A percentile compares a stretch with the other conserved stretches of the same genome.
Conservation (phyloP, 37 sponge, comb jelly and placozoan genomes). For the Aplysina aerophoba region DNA sequence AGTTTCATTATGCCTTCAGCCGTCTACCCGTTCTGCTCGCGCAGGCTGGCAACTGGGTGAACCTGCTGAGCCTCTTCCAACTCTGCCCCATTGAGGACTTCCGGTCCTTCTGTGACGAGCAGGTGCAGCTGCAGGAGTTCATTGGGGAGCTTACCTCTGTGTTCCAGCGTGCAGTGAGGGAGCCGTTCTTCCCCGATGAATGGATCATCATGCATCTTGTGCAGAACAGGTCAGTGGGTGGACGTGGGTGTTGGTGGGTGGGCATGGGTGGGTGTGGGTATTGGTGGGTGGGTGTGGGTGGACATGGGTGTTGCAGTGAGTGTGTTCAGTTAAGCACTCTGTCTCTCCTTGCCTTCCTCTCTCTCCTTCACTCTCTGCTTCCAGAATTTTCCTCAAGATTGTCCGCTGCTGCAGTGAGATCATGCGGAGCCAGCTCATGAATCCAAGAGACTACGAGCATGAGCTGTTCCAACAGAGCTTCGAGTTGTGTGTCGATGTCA, state of each 20-base stretch:
- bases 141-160: conserved; percentile 1
- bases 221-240: conserved; percentile 35
- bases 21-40: neutral
- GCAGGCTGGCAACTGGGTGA: conserved; percentile 37
- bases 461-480: conserved; percentile 23
- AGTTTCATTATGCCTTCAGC: neutral
- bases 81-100: conserved; percentile 58
- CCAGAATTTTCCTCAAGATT: conserved; percentile 16
- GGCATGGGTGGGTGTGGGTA: conserved; percentile 1
- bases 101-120: conserved; percentile 42
- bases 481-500: neutral
- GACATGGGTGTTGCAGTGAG: too few species aligned
- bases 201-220: conserved; percentile 33
- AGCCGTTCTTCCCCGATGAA: conserved; percentile 6
- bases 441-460: neutral
- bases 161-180: neutral
- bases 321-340: neutral
- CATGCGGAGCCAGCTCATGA: neutral
- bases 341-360: neutral
- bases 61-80: conserved; percentile 53
- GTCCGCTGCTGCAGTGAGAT: neutral
- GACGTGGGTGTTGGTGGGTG: neutral
- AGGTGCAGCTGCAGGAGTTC: conserved; percentile 2
- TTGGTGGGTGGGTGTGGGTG: neutral
- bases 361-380: neutral